phyloP scores from a whole-genome alignment of 1,140 invertebrate species.

The Pseudomyrmex pallidus region DNA sequence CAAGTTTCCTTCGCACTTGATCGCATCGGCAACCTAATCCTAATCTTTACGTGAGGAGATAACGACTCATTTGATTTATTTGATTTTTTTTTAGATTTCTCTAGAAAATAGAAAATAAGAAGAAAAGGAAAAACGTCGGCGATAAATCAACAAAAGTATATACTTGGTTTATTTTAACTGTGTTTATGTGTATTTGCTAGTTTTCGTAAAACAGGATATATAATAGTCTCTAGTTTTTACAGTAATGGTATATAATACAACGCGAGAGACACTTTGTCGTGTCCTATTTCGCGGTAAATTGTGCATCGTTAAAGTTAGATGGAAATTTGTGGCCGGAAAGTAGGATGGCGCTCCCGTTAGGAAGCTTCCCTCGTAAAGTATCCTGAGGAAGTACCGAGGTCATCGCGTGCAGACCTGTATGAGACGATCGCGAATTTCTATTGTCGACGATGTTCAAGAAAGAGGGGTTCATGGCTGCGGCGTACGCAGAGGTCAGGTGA shows the following conservation, averaged over 20 bases:
- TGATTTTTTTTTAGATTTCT: too few species aligned
- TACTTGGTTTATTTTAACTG: not conserved
- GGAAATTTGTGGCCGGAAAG: conserved; percentile 54
- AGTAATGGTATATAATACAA: not conserved
- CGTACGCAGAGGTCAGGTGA: conserved; percentile 71
- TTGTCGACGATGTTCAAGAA: conserved; percentile 75
- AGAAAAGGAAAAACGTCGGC: not conserved
- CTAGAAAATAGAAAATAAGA: not conserved
- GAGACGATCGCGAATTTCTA: conserved; percentile 76
- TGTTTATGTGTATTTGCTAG: not conserved
- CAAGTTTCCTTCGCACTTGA: too few species aligned
- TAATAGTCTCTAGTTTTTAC: not conserved
- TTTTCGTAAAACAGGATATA: not conserved
- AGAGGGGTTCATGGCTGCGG: conserved; percentile 77
- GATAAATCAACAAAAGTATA: not conserved
- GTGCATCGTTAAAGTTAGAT: conserved; percentile 47
- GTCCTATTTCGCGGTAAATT: conserved; percentile 33
- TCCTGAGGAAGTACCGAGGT: conserved; percentile 79
- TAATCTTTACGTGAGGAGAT: too few species aligned
- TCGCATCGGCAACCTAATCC: too few species aligned
- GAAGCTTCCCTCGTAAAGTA: conserved; percentile 73
- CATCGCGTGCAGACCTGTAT: conserved; percentile 78
- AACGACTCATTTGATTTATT: too few species aligned
- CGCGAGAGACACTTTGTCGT: conserved; percentile 1
- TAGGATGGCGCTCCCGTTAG: conserved; percentile 76